A percentile compares a stretch with the other conserved stretches of the same genome.
Conservation (phyloP, 2,113 vertebrate genomes). For the Poeciliopsis prolifica region DNA sequence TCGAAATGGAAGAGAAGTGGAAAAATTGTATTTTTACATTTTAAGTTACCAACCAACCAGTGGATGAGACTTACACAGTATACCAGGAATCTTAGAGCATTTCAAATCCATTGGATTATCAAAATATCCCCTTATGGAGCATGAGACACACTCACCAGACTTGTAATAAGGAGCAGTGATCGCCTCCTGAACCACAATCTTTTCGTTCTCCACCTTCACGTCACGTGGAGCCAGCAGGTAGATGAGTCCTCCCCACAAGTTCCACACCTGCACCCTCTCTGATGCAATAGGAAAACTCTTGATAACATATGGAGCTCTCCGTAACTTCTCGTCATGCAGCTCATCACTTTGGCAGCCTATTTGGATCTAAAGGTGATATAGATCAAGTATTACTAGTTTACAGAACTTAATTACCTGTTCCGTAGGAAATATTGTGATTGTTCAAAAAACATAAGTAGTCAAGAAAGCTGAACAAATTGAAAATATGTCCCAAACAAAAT, state of each 20-base stretch:
- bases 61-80: background rate
- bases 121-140: background rate
- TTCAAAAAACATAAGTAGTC: too few species aligned
- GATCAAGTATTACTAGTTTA: background rate
- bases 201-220: conserved; percentile 41
- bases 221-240: conserved; percentile 74
- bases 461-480: too few species aligned
- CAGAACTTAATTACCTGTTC: too few species aligned
- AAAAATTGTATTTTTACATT: too few species aligned
- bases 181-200: conserved; percentile 67
- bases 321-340: conserved; percentile 57
- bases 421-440: too few species aligned
- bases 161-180: conserved; percentile 78
- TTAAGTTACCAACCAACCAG: background rate
- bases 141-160: conserved; percentile 60
- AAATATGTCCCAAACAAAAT: too few species aligned
- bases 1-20: too few species aligned
- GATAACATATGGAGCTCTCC: conserved; percentile 65
- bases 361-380: conserved; percentile 69
- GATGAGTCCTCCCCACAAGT: conserved; percentile 79
- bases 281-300: conserved; percentile 54
- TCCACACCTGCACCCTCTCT: conserved; percentile 68
- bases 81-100: background rate
- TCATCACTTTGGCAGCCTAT: conserved; percentile 80
- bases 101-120: too few species aligned